A percentile compares a stretch with the other conserved stretches of the same genome.
These are phyloP conservation scores for Acleris sparsana DNA, from an alignment of 2,888 invertebrate genomes.

Conservation along the genomic window DNA sequence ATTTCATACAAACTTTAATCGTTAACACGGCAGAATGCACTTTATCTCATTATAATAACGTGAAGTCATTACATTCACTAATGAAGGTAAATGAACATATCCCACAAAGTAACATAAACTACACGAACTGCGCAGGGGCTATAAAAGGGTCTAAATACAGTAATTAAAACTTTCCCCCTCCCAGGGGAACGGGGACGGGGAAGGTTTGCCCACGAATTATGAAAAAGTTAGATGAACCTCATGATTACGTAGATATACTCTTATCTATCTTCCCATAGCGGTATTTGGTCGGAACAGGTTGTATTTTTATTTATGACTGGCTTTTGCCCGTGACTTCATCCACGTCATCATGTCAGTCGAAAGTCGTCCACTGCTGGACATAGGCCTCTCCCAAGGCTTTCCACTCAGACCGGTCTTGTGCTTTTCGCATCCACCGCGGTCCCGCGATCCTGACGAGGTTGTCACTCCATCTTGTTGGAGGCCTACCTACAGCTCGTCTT, in stretches of 20 bases:
- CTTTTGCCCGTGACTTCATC: no score
- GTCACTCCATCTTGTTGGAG: no score
- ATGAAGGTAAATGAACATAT: slow-evolving; percentile 24
- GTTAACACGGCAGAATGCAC: neutral
- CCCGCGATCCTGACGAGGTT: no score
- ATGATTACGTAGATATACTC: neutral
- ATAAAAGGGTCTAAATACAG: slow-evolving; percentile 30
- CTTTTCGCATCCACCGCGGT: no score
- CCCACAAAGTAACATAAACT: slow-evolving; percentile 18
- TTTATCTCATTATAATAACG: neutral
- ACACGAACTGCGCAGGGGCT: slow-evolving; percentile 6
- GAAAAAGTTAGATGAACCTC: slow-evolving; percentile 13
- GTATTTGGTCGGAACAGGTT: no score
- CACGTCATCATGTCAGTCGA: no score
- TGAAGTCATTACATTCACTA: slow-evolving; percentile 1
- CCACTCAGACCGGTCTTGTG: no score
- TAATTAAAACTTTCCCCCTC: slow-evolving; percentile 29
- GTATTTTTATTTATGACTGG: no score
- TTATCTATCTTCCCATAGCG: neutral
- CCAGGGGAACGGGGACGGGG: neutral
- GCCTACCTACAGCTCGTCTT: no score
- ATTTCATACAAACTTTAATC: neutral
- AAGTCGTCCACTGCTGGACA: no score
- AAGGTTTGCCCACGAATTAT: slow-evolving; percentile 16
- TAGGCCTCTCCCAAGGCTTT: no score